A percentile compares a stretch with the other conserved stretches of the same genome.
Conservation (phyloP, 2,797 vertebrate genomes). For the Pangasius macronema region DNA sequence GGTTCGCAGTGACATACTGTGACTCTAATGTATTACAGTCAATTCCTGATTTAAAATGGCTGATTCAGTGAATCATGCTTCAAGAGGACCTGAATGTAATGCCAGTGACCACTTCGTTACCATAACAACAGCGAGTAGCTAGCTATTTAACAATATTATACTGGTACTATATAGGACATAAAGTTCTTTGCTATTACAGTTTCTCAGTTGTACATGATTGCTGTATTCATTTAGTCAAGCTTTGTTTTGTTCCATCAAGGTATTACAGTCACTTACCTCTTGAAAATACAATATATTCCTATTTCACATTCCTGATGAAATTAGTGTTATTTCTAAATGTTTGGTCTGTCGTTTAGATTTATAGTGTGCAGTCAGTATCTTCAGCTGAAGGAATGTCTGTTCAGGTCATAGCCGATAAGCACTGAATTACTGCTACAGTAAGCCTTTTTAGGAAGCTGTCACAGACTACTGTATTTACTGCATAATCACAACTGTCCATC, state of each 20-base stretch:
- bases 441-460: slow-evolving; percentile 28
- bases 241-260: background rate
- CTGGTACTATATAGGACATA: too few relatives aligned
- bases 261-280: background rate
- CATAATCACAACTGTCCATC: slow-evolving; percentile 30
- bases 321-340: background rate
- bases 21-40: background rate
- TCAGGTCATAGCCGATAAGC: slow-evolving; percentile 6
- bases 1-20: background rate
- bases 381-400: background rate
- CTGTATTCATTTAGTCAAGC: background rate
- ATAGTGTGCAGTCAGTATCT: slow-evolving; percentile 2
- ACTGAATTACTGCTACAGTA: slow-evolving; percentile 39
- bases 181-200: too few relatives aligned
- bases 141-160: background rate
- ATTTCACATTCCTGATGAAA: background rate
- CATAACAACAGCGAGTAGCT: background rate
- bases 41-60: background rate
- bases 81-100: background rate
- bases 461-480: slow-evolving; percentile 21
- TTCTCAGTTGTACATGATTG: background rate
- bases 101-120: background rate
- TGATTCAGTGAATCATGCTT: background rate
- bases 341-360: background rate
- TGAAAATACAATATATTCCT: background rate